Base-by-base conservation (phyloP, 2,113 vertebrate genomes). In the Hydropotes inermis region DNA sequence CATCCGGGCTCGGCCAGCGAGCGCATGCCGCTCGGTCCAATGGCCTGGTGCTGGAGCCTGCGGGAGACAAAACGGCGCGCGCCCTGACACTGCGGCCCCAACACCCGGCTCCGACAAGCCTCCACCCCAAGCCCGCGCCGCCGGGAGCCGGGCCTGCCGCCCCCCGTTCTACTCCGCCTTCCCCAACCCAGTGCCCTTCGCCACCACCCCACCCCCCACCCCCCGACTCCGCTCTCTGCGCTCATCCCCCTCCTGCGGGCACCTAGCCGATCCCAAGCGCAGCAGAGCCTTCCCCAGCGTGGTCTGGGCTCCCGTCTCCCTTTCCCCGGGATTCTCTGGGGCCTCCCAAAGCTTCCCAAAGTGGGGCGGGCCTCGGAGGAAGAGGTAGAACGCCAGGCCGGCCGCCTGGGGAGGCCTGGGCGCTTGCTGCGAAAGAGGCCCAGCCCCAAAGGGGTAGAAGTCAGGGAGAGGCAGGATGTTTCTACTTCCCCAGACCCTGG, bases 41-140 rank as follows among this genome's bases (percentile, higher is more conserved):
- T 99, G 99, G 99, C 99, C 99, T 99, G 99, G 98, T 99, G 99
- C 99, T 99, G 99, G 98, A 99, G 99, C 99, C 99, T 99, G 98
- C 97, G 97, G 97, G 98, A 97, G 98, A 98, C 98, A 98, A 94
- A 98, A 97, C 98, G 97, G 97, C 95, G 97, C 96, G 67, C 81
- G 67, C 78, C 85, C 95, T 98, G 93, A 98, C 85, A 81, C 97
- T 9, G 52, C 12, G 23, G 89, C 74, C 82, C 61, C 6, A 43
- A 81, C 85, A 50, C 79, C 78, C 11, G 11, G 82, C 78, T 89
- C 58, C 28, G 23, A 78, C 58, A 16, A 21, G 58, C 85, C n/a
- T 5, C 90, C 81, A 33, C 45, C 89, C n/a, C 9, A 60, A 61
- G 39, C 52, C 64, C 17, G 8, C 13, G 87, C 92, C 17, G 23